These are phyloP conservation scores for Hetaerina americana DNA, from an alignment of 1,140 invertebrate genomes.

Conservation along the genomic window DNA sequence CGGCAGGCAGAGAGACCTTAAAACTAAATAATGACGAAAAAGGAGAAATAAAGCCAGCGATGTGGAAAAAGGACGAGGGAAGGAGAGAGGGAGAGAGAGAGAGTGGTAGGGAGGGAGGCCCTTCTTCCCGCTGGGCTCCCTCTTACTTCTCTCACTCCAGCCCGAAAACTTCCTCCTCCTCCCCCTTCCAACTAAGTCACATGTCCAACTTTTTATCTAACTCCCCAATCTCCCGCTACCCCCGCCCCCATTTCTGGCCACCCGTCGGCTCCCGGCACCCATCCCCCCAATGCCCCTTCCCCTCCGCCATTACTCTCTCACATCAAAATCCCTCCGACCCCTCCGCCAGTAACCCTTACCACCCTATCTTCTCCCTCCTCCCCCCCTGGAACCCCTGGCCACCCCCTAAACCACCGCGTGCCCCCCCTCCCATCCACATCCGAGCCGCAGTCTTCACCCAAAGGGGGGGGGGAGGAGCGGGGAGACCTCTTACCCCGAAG, in stretches of 20 bases:
- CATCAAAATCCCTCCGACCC: not conserved
- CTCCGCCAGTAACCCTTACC: not conserved
- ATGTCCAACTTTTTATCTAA: slow-evolving; percentile 16
- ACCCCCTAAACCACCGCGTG: not conserved
- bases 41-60: not conserved
- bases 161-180: not conserved
- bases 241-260: not conserved
- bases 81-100: slow-evolving; percentile 1
- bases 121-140: too few species aligned
- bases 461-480: too few species aligned
- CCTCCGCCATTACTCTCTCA: not conserved
- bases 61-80: slow-evolving; percentile 6
- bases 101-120: too few species aligned
- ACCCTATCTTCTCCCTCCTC: not conserved
- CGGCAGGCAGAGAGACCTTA: not conserved
- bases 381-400: not conserved
- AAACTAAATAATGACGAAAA: not conserved
- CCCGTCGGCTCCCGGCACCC: too few species aligned
- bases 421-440: not conserved
- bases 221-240: slow-evolving; percentile 15
- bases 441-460: not conserved
- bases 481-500: too few species aligned
- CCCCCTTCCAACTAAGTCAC: slow-evolving; percentile 4
- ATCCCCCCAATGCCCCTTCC: too few species aligned
- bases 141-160: not conserved